Evolutionary conservation across 2,888 invertebrate genomes (phyloP).

Genomic region (Cephonodes hylas): DNA sequence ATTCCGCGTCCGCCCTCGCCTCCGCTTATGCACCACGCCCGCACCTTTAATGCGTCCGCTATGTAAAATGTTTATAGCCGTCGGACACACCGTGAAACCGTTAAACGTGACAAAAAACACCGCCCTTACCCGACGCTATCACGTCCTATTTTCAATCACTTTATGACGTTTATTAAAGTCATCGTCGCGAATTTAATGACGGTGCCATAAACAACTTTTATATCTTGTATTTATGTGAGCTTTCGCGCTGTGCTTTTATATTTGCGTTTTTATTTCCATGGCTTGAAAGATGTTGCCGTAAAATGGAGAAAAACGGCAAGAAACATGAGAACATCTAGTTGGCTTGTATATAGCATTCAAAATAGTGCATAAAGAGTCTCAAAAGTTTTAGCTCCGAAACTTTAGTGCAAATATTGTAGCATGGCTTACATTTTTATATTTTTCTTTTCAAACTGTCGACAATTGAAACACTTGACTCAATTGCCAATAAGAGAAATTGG

Average conservation of each 20-base stretch:
- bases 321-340: too few species aligned
- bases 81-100: slow-evolving; percentile 5
- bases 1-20: not conserved
- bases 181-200: not conserved
- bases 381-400: too few species aligned
- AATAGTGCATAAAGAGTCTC: too few species aligned
- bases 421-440: too few species aligned
- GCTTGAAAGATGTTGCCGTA: too few species aligned
- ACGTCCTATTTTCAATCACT: slow-evolving; percentile 5
- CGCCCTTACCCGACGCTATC: not conserved
- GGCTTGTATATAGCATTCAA: too few species aligned
- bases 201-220: not conserved
- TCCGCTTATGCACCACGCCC: not conserved
- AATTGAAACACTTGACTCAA: not conserved
- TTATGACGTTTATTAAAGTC: slow-evolving; percentile 5
- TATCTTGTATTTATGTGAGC: not conserved
- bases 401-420: too few species aligned
- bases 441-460: too few species aligned
- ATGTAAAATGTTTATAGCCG: slow-evolving; percentile 3
- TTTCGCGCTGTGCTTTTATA: not conserved
- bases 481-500: too few species aligned
- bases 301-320: too few species aligned
- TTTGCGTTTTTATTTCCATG: not conserved
- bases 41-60: not conserved
- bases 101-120: slow-evolving; percentile 1